Evolutionary conservation across 2,797 vertebrate genomes (phyloP).

Genomic region (Sebastes iracundus): DNA sequence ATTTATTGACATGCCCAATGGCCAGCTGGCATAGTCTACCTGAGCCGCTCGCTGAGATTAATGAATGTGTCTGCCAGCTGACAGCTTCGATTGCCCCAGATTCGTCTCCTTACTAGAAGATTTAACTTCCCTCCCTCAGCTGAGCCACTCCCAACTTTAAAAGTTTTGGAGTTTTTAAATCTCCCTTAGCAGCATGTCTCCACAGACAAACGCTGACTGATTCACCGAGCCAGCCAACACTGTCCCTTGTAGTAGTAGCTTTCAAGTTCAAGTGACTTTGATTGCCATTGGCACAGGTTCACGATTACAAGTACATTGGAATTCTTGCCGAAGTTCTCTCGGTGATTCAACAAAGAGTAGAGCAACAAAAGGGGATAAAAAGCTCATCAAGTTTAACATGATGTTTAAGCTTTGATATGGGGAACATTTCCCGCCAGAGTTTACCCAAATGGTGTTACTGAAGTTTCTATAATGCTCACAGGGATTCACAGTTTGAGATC

Average conservation of each 20-base stretch:
- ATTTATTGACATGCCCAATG: constrained; percentile 76
- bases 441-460: background rate
- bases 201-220: background rate
- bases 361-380: background rate
- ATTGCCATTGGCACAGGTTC: background rate
- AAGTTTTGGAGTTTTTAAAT: constrained; percentile 53
- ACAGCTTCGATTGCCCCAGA: constrained; percentile 75
- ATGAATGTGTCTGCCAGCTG: constrained; percentile 77
- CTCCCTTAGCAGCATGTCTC: constrained; percentile 25
- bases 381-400: background rate
- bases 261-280: background rate
- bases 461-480: background rate
- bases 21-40: constrained; percentile 74
- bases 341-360: background rate
- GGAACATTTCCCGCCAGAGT: background rate
- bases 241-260: background rate
- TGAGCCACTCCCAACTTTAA: constrained; percentile 59
- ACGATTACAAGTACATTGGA: background rate
- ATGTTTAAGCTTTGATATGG: background rate
- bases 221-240: background rate
- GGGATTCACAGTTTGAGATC: background rate
- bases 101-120: constrained; percentile 75
- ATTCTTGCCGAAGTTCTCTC: background rate
- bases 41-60: constrained; percentile 67
- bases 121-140: constrained; percentile 57